These are phyloP conservation scores for Rhynchonema sp. DNA, from an alignment of 2,888 invertebrate genomes.

Conservation along the genomic window DNA sequence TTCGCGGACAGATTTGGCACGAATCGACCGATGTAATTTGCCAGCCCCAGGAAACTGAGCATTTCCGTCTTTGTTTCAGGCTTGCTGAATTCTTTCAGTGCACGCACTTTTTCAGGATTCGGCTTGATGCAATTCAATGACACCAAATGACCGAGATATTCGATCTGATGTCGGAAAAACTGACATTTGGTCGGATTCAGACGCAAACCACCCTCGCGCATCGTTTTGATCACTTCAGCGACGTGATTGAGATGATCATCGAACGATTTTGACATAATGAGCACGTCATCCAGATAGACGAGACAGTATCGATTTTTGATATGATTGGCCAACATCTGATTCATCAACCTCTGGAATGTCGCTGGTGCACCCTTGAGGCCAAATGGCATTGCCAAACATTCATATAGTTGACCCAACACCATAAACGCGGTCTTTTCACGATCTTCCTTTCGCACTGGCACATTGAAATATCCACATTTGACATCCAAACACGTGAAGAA, in stretches of 20 bases:
- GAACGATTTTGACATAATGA: constrained; percentile 9
- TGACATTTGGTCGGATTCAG: constrained; percentile 8
- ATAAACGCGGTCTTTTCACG: constrained; percentile 16
- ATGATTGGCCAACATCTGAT: constrained; percentile 5
- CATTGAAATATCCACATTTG: constrained; percentile 14
- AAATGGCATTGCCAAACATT: constrained; percentile 16
- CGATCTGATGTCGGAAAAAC: constrained; percentile 2
- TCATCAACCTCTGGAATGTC: constrained; percentile 16
- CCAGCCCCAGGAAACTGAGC: constrained; percentile 12
- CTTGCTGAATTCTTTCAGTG: constrained; percentile 3
- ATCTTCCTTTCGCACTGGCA: constrained; percentile 9
- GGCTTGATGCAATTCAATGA: constrained; percentile 1
- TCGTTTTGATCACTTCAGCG: constrained; percentile 6
- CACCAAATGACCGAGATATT: constrained; percentile 9
- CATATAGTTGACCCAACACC: constrained; percentile 10
- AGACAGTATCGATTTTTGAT: not conserved
- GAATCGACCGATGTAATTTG: constrained; percentile 12
- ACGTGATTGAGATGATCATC: constrained; percentile 9
- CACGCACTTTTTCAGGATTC: constrained; percentile 7
- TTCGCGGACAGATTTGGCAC: not conserved
- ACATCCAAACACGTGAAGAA: constrained; percentile 12
- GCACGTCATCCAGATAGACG: constrained; percentile 15
- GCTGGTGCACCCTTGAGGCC: constrained; percentile 16
- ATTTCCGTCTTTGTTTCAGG: constrained; percentile 9
- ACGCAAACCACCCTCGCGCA: constrained; percentile 4